These are phyloP conservation scores for Drosophila sturtevanti DNA, from an alignment of 1,140 invertebrate genomes.

Conservation along the genomic window DNA sequence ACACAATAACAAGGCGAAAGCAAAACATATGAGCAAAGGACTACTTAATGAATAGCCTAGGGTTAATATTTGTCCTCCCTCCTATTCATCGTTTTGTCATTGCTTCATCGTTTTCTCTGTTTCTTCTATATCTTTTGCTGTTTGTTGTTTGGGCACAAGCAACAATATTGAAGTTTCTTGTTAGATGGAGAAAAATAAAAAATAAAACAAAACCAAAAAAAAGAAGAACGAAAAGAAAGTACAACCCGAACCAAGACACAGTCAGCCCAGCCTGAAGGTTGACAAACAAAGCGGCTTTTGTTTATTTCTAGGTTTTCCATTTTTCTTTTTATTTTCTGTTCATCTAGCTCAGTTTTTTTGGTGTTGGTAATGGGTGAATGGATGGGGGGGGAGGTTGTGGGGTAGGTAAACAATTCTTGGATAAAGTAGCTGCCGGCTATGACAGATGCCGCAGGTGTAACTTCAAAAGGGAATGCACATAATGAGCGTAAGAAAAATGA, in stretches of 20 bases:
- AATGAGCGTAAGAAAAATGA: background rate
- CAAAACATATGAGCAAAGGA: slow-evolving; percentile 79
- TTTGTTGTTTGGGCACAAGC: slow-evolving; percentile 61
- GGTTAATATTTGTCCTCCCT: slow-evolving; percentile 66
- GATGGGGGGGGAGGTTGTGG: background rate
- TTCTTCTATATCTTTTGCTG: slow-evolving; percentile 20
- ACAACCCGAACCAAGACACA: background rate
- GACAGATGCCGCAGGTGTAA: slow-evolving; percentile 52
- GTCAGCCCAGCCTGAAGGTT: slow-evolving; percentile 48
- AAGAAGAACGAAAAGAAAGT: background rate
- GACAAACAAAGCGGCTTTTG: slow-evolving; percentile 71
- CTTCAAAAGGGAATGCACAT: slow-evolving; percentile 41
- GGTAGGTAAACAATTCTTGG: slow-evolving; percentile 34
- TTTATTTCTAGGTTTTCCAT: slow-evolving; percentile 33
- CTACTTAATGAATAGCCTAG: slow-evolving; percentile 77
- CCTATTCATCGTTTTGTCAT: background rate
- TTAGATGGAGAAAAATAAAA: slow-evolving; percentile 56
- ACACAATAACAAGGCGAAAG: slow-evolving; percentile 56
- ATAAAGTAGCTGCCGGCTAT: slow-evolving; percentile 12
- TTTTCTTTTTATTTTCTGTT: background rate
- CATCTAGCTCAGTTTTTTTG: background rate
- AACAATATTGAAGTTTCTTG: slow-evolving; percentile 78
- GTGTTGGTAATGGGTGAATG: background rate
- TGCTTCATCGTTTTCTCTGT: slow-evolving; percentile 3
- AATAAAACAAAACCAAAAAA: slow-evolving; percentile 29